Evolutionary conservation across 2,113 vertebrate genomes (phyloP), one percentile per base, ranked within the genome.

Genomic region (Spilogale gracilis): DNA sequence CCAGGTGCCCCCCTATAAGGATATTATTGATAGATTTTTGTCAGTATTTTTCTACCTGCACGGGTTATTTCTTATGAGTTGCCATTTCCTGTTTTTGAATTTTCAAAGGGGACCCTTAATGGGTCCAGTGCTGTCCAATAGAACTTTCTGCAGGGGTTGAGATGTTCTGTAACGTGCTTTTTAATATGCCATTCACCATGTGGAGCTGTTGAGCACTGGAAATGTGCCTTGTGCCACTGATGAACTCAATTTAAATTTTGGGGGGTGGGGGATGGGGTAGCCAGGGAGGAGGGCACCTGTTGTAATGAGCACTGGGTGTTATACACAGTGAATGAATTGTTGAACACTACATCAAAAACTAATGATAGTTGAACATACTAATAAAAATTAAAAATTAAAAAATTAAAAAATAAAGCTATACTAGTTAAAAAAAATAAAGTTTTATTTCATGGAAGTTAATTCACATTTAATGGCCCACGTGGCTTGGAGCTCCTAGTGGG

Each of bases 141-240:
- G 58, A 58, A 45, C 30, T 74, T 52, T 58, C 16, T 61, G 8
- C 14, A 6, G 9, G 21, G 20, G 20, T 5, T 6, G 32, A 13
- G 17, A n/a, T 16, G 8, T 43, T 74, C 43, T 76, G 0, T 17
- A 23, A 23, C 32, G 32, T 20, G 6, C 45, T 17, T 11, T 48
- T 56, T 23, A 63, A 0, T 32, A 17, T 5, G 0, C 6, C 20
- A 17, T 20, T 60, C 2, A 7, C 23, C 11, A 20, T 16, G 1
- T 43, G 63, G 21, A 56, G 73, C 18, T 69, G 0, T 3, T 20
- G 45, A 80, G 45, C 25, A 3, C 6, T 30, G 56, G n/a, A 83
- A 54, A 45, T 50, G 52, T 56, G 13, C 13, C 67, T 63, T 2
- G 5, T 48, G 69, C 2, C 45, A 50, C 12, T 43, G 48, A 80